A percentile compares a stretch with the other conserved stretches of the same genome.
Evolutionary conservation across 2,113 vertebrate species (phyloP).

Genomic region (Sisor rabdophorus): DNA sequence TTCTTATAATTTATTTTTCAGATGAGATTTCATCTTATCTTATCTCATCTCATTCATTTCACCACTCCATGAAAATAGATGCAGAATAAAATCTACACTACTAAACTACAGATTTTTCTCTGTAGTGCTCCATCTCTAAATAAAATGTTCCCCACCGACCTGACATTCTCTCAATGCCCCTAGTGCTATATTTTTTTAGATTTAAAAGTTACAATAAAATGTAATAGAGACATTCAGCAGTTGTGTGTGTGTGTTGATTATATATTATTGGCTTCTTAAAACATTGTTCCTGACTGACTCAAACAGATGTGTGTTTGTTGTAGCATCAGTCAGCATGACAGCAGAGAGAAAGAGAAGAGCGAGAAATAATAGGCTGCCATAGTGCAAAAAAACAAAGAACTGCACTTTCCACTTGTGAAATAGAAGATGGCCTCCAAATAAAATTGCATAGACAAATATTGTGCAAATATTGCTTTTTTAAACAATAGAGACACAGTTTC

Average conservation of each 20-base stretch:
- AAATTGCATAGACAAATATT: slow-evolving; percentile 44
- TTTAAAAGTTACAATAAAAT: neutral
- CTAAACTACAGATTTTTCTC: neutral
- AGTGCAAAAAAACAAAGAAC: slow-evolving; percentile 54
- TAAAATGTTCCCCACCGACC: neutral
- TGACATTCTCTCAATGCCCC: neutral
- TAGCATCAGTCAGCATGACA: slow-evolving; percentile 55
- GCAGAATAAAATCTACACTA: neutral
- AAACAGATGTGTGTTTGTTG: slow-evolving; percentile 38
- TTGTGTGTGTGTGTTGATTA: slow-evolving; percentile 12
- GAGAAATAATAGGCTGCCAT: slow-evolving; percentile 56
- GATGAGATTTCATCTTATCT: no score
- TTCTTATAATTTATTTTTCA: no score
- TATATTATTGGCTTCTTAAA: slow-evolving; percentile 9
- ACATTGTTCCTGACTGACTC: slow-evolving; percentile 2
- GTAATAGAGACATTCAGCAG: neutral
- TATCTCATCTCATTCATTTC: no score
- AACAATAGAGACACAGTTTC: slow-evolving; percentile 45
- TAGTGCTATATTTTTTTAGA: neutral
- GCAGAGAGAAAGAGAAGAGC: slow-evolving; percentile 43
- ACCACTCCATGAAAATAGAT: no score
- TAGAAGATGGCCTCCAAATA: slow-evolving; percentile 47
- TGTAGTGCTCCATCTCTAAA: neutral
- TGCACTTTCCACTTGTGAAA: slow-evolving; percentile 46
- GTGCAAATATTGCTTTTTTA: slow-evolving; percentile 35